Base-by-base conservation (phyloP, 2,797 vertebrate species). In the Peromyscus eremicus region DNA sequence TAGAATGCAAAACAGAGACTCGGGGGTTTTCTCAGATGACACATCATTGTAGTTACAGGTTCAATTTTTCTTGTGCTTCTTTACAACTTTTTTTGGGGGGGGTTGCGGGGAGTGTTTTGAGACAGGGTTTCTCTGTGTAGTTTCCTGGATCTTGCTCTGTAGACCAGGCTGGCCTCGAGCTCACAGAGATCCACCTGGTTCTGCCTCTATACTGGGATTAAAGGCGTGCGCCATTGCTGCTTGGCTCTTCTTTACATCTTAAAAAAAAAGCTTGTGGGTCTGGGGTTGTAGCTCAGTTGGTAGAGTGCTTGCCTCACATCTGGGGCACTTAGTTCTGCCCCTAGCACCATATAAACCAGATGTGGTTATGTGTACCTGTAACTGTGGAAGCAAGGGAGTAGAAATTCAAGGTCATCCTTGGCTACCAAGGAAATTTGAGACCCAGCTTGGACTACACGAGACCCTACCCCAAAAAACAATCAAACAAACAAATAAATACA, bases 1-100 rank as follows among this genome's bases (percentile, higher is more conserved):
- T 86, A 92, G 55, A 97, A 95, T 92, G 43, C 57, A 91, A 75
- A 95, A 90, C 75, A 93, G 91, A 95, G 71, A 84, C 32, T 29
- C 32, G 34, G 14, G 76, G 14, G 66, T 95, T 95, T 95, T 34
- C 64, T 86, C 7, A 21, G 27, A 19, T 73, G 27, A 84, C 80
- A 79, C 46, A 57, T 81, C 60, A 43, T 90, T 86, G 27, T 64
- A 64, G 40, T 92, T 87, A 19, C 52, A 62, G 62, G 70, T 91
- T 95, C 17, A 27, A 2, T 81, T 95, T 95, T 93, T 94, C 17
- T 62, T 92, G 49, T 27, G 17, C 25, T 71, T 93, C 89, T 96
- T 75, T 75, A 84, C 64, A 62, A 89, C 25, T 75, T 52, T 52
- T 52, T 52, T 52, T 52, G 52, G 2, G 6, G 6, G 52, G 52